phyloP scores from a whole-genome alignment of 1,140 invertebrate genomes.

The Cecropterus lyciades region DNA sequence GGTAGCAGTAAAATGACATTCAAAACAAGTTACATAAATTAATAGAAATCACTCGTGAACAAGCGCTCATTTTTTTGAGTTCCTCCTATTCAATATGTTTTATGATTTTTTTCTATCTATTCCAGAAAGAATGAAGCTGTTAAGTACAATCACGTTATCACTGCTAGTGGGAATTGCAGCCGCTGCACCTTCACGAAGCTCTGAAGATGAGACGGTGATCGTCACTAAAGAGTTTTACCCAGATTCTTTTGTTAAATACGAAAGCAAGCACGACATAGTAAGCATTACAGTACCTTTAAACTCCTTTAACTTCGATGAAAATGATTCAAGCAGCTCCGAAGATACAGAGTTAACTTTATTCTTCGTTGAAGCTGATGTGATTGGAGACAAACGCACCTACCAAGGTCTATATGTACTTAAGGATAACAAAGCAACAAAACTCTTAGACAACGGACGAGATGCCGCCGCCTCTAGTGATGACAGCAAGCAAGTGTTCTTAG shows the following conservation, averaged over 20 bases:
- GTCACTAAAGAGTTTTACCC: constrained; percentile 45
- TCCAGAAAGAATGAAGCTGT: constrained; percentile 9
- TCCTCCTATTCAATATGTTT: too few species aligned
- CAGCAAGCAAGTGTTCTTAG: constrained; percentile 56
- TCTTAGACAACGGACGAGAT: constrained; percentile 61
- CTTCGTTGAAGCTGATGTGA: constrained; percentile 58
- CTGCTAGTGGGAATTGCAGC: constrained; percentile 31
- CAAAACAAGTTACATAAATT: too few species aligned
- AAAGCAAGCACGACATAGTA: constrained; percentile 52
- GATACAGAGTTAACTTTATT: constrained; percentile 43
- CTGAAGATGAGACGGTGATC: constrained; percentile 23
- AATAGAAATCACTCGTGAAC: too few species aligned
- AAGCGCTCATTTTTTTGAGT: too few species aligned
- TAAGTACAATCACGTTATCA: not conserved
- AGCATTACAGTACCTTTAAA: constrained; percentile 54
- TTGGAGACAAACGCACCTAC: constrained; percentile 45
- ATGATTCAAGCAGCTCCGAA: constrained; percentile 16
- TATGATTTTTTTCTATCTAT: not conserved
- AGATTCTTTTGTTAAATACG: constrained; percentile 45
- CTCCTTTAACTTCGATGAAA: constrained; percentile 49
- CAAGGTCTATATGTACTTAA: constrained; percentile 57
- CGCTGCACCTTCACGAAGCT: constrained; percentile 28
- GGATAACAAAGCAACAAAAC: constrained; percentile 47
- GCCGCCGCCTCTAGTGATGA: constrained; percentile 50
- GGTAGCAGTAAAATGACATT: too few species aligned